Evolutionary conservation across 2,888 invertebrate species (phyloP), one percentile per base, ranked within the genome.

Genomic region (Teleiodes luculella): DNA sequence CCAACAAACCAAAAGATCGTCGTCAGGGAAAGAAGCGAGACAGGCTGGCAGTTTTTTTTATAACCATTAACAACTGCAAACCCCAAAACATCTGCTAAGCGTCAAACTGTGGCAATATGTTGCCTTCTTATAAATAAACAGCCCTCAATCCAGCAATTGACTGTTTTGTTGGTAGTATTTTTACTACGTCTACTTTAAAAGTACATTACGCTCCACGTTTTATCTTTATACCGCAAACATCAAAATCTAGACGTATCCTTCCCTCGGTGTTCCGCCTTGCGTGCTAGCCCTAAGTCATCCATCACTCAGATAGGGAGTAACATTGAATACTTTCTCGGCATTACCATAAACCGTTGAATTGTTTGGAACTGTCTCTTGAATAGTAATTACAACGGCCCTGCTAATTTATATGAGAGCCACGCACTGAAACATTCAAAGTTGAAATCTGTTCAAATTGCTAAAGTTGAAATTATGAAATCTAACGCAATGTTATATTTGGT

Each of bases 251-350:
- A 28, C 43, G 41, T 18, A 18, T 41, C 3, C 20, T 24, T 24
- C n/a, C 28, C 24, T n/a, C 13, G n/a, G n/a, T 16, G 14, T 37
- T 14, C 37, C 37, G 8, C 37, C 53, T 81, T 57, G 83, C 83
- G 83, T 83, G 83, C 63, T 61, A 55, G 64, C 68, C 64, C 68
- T 72, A n/a, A 68, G 54, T 81, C 72, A 86, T 86, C 79, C 80
- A 84, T 86, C 83, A 86, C 74, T 57, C 57, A 80, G 86, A 86
- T 86, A 86, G 78, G n/a, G 73, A 50, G 63, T 61, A 67, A 66
- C 70, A 73, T 28, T 28, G 43, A 81, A 80, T 77, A 78, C 78
- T 74, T 72, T 67, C 56, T 57, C 28, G 5, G 3, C 39, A 50
- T 58, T 58, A 20, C 41, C 58, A 58, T 58, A 56, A 58, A 56